Evolutionary conservation across 2,113 vertebrate genomes (phyloP).

Genomic region (Charina bottae): DNA sequence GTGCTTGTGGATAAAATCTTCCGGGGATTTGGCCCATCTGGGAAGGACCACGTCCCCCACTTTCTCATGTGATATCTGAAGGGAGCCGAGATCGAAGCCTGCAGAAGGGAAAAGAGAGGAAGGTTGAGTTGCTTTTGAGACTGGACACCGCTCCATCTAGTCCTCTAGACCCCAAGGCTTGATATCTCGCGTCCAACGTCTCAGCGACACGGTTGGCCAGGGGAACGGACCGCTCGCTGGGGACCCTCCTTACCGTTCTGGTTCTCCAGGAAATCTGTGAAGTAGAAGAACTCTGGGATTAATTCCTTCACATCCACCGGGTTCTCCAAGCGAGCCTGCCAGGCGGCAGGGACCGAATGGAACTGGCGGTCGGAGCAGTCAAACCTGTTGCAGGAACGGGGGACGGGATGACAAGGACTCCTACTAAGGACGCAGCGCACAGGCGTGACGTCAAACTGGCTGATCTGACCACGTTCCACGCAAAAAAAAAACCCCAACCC

Average conservation of each 20-base stretch:
- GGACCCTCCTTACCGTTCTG: slow-evolving; percentile 79
- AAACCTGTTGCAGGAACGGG: slow-evolving; percentile 77
- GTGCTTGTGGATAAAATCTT: slow-evolving; percentile 95
- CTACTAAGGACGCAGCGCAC: neutral
- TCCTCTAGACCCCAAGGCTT: neutral
- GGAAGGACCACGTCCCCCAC: slow-evolving; percentile 89
- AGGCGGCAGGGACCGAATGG: slow-evolving; percentile 92
- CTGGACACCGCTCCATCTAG: too few relatives aligned
- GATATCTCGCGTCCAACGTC: too few relatives aligned
- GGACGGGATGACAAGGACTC: neutral
- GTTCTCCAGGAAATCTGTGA: slow-evolving; percentile 94
- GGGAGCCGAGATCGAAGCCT: slow-evolving; percentile 91
- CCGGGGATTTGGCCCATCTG: slow-evolving; percentile 86
- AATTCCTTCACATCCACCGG: slow-evolving; percentile 96
- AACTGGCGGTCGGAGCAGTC: slow-evolving; percentile 97
- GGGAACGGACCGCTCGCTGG: fast-evolving
- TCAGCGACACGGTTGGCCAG: neutral
- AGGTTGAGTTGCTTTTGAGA: fast-evolving
- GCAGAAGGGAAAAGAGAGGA: neutral
- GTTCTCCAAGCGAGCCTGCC: slow-evolving; percentile 97
- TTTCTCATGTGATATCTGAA: slow-evolving; percentile 90
- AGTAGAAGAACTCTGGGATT: slow-evolving; percentile 98
- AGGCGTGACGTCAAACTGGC: neutral
- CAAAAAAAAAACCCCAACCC: neutral
- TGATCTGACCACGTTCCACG: neutral